phyloP scores from a whole-genome alignment of 2,888 invertebrate species.

The Archips xylosteana region DNA sequence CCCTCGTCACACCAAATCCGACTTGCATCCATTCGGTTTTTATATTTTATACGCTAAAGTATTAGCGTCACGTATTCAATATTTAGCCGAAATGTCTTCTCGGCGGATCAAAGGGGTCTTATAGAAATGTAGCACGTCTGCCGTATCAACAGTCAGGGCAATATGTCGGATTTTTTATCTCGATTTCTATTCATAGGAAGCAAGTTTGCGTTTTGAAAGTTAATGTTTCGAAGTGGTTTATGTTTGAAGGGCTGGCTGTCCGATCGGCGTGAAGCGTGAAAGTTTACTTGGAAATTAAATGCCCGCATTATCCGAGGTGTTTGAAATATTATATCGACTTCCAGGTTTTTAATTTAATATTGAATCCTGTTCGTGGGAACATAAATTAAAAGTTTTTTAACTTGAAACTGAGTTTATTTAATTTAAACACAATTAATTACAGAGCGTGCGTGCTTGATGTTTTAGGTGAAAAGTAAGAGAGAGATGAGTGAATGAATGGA shows the following conservation, averaged over 20 bases:
- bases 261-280: not conserved
- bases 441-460: no score
- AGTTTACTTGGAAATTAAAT: constrained; percentile 24
- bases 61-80: constrained; percentile 60
- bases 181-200: constrained; percentile 51
- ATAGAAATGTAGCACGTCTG: constrained; percentile 44
- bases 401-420: no score
- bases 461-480: no score
- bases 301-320: constrained; percentile 13
- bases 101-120: constrained; percentile 55
- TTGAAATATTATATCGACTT: not conserved
- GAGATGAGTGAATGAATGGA: no score
- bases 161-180: constrained; percentile 47
- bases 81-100: constrained; percentile 54
- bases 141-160: constrained; percentile 43
- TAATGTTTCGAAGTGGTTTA: constrained; percentile 44
- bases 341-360: not conserved
- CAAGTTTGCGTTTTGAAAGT: constrained; percentile 49
- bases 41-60: constrained; percentile 45
- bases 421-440: no score
- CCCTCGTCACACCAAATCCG: constrained; percentile 41
- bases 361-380: no score
- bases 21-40: constrained; percentile 39
- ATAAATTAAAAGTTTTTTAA: no score
- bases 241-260: not conserved